A percentile compares a stretch with the other conserved stretches of the same genome.
Evolutionary conservation across 2,888 invertebrate genomes (phyloP).

Genomic region (Zhuqinia jingwanae): DNA sequence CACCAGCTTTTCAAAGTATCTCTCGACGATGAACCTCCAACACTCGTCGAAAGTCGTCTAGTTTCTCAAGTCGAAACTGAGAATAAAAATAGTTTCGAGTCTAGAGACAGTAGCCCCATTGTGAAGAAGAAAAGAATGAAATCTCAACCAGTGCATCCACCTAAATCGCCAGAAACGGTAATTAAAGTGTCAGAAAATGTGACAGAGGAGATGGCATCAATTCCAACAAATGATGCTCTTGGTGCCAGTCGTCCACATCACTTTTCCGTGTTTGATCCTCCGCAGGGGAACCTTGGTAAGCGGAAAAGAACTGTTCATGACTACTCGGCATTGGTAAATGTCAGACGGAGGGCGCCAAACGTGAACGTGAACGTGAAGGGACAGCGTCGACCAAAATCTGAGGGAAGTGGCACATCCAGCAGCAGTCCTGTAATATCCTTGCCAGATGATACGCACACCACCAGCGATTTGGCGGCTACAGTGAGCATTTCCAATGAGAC

Average conservation of each 20-base stretch:
- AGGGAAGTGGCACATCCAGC: slow-evolving; percentile 21
- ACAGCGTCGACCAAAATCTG: slow-evolving; percentile 54
- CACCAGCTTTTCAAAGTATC: slow-evolving; percentile 86
- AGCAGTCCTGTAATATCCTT: background rate
- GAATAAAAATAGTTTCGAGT: background rate
- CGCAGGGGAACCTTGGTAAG: slow-evolving; percentile 74
- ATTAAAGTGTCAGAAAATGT: background rate
- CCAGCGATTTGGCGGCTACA: background rate
- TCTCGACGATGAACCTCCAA: slow-evolving; percentile 42
- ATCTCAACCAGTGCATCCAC: background rate
- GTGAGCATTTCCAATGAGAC: background rate
- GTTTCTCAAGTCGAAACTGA: too few species aligned
- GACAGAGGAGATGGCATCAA: background rate
- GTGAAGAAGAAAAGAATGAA: background rate
- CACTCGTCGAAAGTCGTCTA: background rate
- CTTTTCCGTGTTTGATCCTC: slow-evolving; percentile 74
- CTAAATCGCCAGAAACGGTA: background rate
- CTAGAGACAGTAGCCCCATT: background rate
- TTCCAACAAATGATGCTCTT: background rate
- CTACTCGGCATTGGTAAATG: slow-evolving; percentile 77
- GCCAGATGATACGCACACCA: background rate
- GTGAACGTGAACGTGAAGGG: too few species aligned
- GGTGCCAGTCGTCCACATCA: slow-evolving; percentile 41
- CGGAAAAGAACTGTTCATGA: slow-evolving; percentile 76
- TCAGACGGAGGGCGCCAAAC: too few species aligned